These are phyloP conservation scores for Microtus richardsoni DNA, from an alignment of 2,113 vertebrate genomes.

Conservation along the genomic window DNA sequence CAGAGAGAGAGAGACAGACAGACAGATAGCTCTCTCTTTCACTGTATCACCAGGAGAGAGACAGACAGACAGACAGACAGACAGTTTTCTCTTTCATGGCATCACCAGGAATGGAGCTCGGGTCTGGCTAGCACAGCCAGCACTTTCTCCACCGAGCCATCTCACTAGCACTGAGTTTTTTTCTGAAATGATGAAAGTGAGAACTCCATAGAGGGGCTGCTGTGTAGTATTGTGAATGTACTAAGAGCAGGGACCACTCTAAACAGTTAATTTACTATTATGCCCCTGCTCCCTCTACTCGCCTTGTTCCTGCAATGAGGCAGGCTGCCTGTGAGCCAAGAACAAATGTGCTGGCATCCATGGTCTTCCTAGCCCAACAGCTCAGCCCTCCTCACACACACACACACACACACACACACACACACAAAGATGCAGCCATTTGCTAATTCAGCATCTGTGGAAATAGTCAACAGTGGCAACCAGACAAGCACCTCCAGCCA, in stretches of 20 bases:
- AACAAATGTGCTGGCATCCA: neutral
- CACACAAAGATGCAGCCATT: neutral
- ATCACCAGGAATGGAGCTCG: neutral
- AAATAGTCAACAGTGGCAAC: neutral
- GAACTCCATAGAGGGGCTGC: neutral
- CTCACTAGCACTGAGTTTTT: neutral
- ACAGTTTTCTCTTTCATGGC: neutral
- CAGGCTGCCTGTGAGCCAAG: neutral
- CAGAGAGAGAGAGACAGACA: neutral
- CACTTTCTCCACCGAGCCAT: neutral
- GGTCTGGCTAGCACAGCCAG: neutral
- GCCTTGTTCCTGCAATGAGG: neutral
- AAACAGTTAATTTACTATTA: neutral
- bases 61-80: neutral
- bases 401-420: neutral
- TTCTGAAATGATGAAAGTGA: neutral
- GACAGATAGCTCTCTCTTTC: neutral
- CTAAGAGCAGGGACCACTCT: neutral
- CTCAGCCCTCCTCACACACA: neutral
- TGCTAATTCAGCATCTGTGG: neutral
- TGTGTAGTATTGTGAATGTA: neutral
- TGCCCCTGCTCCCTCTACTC: neutral
- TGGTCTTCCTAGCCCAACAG: neutral
- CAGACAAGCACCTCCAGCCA: neutral
- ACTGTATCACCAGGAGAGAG: neutral